Conservation (phyloP, 2,113 vertebrate species). For the Strix aluco region DNA sequence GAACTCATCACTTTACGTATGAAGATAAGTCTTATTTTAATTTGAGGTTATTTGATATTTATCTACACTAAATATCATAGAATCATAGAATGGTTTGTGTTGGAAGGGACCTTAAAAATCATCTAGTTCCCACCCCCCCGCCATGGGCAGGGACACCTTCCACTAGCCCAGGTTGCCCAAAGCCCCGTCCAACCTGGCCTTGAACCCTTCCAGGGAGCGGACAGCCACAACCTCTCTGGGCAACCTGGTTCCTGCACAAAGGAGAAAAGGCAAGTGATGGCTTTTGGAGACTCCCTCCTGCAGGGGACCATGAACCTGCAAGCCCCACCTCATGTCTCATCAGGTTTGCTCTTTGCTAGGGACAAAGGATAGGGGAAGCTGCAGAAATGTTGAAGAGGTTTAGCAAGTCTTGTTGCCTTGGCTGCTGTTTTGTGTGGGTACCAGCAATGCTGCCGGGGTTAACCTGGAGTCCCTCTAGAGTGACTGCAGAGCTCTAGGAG, state of each 20-base stretch:
- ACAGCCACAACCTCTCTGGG: too few relatives aligned
- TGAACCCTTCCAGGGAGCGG: too few relatives aligned
- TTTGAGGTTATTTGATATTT: neutral
- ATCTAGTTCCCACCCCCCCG: too few relatives aligned
- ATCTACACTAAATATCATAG: neutral
- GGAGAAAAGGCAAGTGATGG: neutral
- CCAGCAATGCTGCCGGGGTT: neutral
- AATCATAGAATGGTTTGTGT: too few relatives aligned
- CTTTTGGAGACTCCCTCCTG: neutral
- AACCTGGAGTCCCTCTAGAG: neutral
- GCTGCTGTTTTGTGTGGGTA: neutral
- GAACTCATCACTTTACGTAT: neutral
- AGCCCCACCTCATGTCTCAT: neutral
- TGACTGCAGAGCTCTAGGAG: neutral
- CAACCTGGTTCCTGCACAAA: neutral
- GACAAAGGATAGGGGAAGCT: neutral
- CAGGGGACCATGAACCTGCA: neutral
- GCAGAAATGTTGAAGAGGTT: neutral
- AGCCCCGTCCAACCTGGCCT: too few relatives aligned
- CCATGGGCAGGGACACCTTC: too few relatives aligned
- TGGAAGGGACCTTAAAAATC: too few relatives aligned
- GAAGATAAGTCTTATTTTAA: neutral
- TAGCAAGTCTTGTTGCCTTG: neutral
- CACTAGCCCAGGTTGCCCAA: too few relatives aligned
- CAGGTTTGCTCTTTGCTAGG: neutral